phyloP scores from a whole-genome alignment of 2,888 invertebrate genomes.

The Macaria liturata region DNA sequence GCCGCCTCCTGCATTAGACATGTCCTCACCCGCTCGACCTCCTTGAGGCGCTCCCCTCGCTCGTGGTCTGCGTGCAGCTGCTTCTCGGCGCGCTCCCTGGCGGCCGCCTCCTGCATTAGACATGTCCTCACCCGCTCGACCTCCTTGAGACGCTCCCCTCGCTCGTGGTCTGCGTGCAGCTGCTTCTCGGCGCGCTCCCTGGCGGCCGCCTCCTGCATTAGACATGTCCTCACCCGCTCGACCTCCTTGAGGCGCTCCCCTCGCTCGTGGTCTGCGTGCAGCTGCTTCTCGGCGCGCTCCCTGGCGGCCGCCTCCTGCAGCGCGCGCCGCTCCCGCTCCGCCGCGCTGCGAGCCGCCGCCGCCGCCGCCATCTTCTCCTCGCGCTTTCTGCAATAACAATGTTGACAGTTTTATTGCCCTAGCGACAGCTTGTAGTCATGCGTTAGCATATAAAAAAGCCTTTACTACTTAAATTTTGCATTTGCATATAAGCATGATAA shows the following conservation, averaged over 20 bases:
- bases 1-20: conserved; percentile 58
- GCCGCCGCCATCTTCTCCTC: conserved; percentile 83
- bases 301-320: conserved; percentile 59
- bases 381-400: conserved; percentile 57
- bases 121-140: conserved; percentile 38
- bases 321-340: conserved; percentile 53
- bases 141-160: conserved; percentile 53
- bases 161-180: too few species aligned
- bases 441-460: too few species aligned
- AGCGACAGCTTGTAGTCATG: too few species aligned
- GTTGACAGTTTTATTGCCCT: too few species aligned
- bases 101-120: conserved; percentile 56
- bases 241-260: conserved; percentile 73
- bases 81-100: conserved; percentile 67
- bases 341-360: conserved; percentile 65
- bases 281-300: conserved; percentile 70
- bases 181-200: too few species aligned
- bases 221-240: conserved; percentile 55
- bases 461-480: too few species aligned
- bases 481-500: too few species aligned
- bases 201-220: conserved; percentile 68
- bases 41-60: conserved; percentile 73
- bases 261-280: conserved; percentile 76
- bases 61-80: conserved; percentile 77
- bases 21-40: conserved; percentile 61